These are phyloP conservation scores for Monomorium pharaonis DNA, from an alignment of 1,140 invertebrate genomes.

Conservation along the genomic window DNA sequence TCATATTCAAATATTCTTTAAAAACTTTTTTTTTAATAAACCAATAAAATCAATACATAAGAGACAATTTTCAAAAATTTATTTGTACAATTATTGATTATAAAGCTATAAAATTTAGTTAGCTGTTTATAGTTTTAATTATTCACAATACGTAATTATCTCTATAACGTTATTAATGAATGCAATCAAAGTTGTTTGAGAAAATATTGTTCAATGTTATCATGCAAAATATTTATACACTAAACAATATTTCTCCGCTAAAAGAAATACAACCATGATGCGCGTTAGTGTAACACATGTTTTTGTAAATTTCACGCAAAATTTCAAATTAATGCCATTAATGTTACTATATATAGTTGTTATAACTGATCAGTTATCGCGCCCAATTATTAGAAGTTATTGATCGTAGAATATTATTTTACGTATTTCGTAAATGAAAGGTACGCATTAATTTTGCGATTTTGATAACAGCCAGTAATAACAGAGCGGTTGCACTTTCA, in stretches of 20 bases:
- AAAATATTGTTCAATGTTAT: not conserved
- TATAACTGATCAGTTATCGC: not conserved
- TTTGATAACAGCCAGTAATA: slow-evolving; percentile 21
- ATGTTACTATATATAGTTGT: not conserved
- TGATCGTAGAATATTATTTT: not conserved
- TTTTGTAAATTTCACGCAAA: slow-evolving; percentile 2
- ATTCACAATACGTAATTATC: not conserved
- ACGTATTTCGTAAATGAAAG: slow-evolving; percentile 32
- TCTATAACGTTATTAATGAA: not conserved
- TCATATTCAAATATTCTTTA: not conserved
- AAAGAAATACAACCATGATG: not conserved
- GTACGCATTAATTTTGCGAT: slow-evolving; percentile 28
- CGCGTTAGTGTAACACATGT: not conserved
- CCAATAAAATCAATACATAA: not conserved
- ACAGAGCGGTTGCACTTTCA: slow-evolving; percentile 29
- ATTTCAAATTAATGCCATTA: not conserved
- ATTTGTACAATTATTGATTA: not conserved
- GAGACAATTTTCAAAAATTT: too few species aligned
- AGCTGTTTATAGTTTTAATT: not conserved
- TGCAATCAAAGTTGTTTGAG: not conserved
- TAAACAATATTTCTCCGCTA: not conserved
- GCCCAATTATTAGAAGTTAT: slow-evolving; percentile 33
- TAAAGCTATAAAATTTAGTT: not conserved
- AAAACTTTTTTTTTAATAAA: not conserved
- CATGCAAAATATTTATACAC: not conserved